These are phyloP conservation scores for Calameuta filiformis DNA, from an alignment of 2,888 invertebrate species.

Conservation along the genomic window DNA sequence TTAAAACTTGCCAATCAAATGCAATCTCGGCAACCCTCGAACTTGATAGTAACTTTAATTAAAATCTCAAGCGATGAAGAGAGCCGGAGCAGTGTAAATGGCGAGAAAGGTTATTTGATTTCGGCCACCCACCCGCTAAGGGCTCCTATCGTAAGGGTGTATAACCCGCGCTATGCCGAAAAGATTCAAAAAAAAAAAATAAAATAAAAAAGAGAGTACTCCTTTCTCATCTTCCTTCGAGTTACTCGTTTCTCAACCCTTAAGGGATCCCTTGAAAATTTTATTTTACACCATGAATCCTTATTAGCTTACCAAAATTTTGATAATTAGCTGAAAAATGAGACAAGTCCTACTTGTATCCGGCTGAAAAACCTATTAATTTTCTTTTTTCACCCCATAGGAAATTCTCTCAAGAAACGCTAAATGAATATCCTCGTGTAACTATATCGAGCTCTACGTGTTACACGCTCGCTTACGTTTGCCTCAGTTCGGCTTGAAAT, in stretches of 20 bases:
- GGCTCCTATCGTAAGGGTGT: background rate
- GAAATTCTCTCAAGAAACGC: too few relatives aligned
- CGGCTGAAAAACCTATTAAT: too few relatives aligned
- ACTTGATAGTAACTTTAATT: conserved; percentile 38
- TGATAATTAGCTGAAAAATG: background rate
- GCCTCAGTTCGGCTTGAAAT: background rate
- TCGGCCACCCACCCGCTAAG: background rate
- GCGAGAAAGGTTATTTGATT: background rate
- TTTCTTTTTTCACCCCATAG: too few relatives aligned
- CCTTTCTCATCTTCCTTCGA: background rate
- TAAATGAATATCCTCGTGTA: too few relatives aligned
- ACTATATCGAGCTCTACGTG: background rate
- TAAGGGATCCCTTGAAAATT: background rate
- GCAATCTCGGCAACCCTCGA: conserved; percentile 26
- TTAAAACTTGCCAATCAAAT: conserved; percentile 52
- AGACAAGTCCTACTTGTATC: background rate
- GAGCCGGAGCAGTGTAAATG: background rate
- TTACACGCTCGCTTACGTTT: background rate
- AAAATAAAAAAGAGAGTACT: background rate
- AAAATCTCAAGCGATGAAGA: conserved; percentile 21
- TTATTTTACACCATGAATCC: background rate
- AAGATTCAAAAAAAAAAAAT: background rate
- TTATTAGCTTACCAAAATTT: background rate
- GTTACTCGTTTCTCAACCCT: background rate
- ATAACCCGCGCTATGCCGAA: background rate